Base-by-base conservation (phyloP, 2,797 vertebrate species). In the Pelochelys cantorii region DNA sequence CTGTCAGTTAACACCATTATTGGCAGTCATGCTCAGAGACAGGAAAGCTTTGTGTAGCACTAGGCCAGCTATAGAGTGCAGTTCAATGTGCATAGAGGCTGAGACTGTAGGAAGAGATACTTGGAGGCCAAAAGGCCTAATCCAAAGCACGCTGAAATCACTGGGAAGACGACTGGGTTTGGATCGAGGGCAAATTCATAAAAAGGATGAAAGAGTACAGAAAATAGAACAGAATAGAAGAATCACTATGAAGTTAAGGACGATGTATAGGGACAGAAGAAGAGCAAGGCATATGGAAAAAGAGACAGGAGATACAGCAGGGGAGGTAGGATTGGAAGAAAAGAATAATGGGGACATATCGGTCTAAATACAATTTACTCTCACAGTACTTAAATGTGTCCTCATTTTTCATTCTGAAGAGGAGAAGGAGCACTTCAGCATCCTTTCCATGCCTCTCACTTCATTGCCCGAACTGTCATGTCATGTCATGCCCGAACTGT, bases 301-400 rank as follows among this genome's bases (percentile, higher is more conserved):
- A 42, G 1, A 82, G 52, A 62, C 11, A 42, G 79, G 37, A n/a
- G 79, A 55, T n/a, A 11, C 22, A 78, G 27, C 8, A 79, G 92
- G 81, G 57, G 1, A 2, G 29, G 17, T 14, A 83, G 55, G 34
- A 2, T 9, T 57, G 31, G 25, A 34, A 55, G 56, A 88, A 91
- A 84, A 11, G 4, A 37, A n/a, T 7, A 56, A 2, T 1, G 0
- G 4, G 8, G 13, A 4, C 52, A 4, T 0, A n/a, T 14, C 59
- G 22, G 88, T 2, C 12, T 78, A 23, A 83, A 79, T 65, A 53
- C 0, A 0, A 20, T 68, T 34, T 20, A 68, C n/a, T 68, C 18
- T n/a, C 65, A 68, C 17, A 20, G 65, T 68, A 34, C 65, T 68
- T 20, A 68, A 34, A 68, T 34, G 17, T 68, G 31, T 68, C 17